Conservation (phyloP, 2,113 vertebrate species). For the Chionis minor region DNA sequence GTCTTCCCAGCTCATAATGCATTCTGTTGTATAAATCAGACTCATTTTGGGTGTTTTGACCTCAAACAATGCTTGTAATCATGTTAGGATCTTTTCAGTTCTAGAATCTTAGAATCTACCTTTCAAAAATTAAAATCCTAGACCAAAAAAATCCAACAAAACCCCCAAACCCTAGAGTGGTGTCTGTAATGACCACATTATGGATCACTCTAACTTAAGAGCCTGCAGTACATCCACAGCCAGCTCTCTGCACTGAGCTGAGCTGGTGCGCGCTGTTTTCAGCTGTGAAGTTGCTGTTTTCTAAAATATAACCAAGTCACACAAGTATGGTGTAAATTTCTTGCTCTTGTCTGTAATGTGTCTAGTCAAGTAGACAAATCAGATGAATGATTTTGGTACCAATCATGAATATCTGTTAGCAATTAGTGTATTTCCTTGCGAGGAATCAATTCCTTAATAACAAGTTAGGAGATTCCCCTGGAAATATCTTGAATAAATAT, state of each 20-base stretch:
- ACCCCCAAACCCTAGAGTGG: background rate
- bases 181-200: background rate
- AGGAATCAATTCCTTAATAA: background rate
- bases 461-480: background rate
- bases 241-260: background rate
- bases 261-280: background rate
- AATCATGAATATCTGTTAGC: background rate
- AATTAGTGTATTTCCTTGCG: background rate
- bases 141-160: background rate
- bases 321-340: background rate
- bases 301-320: background rate
- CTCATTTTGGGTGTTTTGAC: background rate
- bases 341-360: background rate
- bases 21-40: background rate
- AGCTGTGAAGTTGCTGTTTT: background rate
- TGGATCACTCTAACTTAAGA: background rate
- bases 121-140: background rate
- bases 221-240: background rate
- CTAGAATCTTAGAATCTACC: background rate
- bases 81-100: background rate
- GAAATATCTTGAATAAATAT: background rate
- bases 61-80: background rate
- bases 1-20: background rate
- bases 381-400: background rate
- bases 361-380: background rate